phyloP scores from a whole-genome alignment of 1,140 invertebrate species.

The Batillaria attramentaria region DNA sequence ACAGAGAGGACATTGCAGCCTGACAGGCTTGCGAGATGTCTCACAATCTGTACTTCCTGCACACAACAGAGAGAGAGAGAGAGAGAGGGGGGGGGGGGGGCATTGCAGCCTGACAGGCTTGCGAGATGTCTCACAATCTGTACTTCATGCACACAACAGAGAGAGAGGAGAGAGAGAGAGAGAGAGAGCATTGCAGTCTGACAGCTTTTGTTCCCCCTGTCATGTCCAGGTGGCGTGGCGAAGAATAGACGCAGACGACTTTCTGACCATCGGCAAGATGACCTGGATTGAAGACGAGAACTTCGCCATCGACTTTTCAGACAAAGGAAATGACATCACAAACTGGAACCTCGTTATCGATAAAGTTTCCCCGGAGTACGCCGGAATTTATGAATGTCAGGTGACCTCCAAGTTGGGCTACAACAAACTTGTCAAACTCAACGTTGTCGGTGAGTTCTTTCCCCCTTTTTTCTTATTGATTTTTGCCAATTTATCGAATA shows the following conservation, averaged over 20 bases:
- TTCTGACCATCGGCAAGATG: constrained; percentile 48
- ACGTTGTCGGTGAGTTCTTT: constrained; percentile 43
- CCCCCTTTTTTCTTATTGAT: not conserved
- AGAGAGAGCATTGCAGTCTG: too few species aligned
- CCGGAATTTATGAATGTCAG: constrained; percentile 47
- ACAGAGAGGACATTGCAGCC: too few species aligned
- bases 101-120: too few species aligned
- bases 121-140: too few species aligned
- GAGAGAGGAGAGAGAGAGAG: too few species aligned
- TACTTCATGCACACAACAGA: too few species aligned
- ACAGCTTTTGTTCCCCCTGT: too few species aligned
- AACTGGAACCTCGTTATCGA: constrained; percentile 45
- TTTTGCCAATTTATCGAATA: not conserved
- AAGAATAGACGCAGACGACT: constrained; percentile 33
- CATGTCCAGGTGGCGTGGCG: constrained; percentile 52
- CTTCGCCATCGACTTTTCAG: constrained; percentile 56
- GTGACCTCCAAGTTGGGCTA: constrained; percentile 33
- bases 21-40: too few species aligned
- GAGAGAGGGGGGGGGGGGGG: too few species aligned
- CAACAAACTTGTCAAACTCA: constrained; percentile 36
- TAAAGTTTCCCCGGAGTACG: constrained; percentile 31
- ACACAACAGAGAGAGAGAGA: too few species aligned
- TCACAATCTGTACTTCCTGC: too few species aligned
- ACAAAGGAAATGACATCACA: constrained; percentile 14
- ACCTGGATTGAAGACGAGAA: constrained; percentile 43